These are phyloP conservation scores for Zaprionus capensis DNA, from an alignment of 1,140 invertebrate genomes.

Conservation along the genomic window DNA sequence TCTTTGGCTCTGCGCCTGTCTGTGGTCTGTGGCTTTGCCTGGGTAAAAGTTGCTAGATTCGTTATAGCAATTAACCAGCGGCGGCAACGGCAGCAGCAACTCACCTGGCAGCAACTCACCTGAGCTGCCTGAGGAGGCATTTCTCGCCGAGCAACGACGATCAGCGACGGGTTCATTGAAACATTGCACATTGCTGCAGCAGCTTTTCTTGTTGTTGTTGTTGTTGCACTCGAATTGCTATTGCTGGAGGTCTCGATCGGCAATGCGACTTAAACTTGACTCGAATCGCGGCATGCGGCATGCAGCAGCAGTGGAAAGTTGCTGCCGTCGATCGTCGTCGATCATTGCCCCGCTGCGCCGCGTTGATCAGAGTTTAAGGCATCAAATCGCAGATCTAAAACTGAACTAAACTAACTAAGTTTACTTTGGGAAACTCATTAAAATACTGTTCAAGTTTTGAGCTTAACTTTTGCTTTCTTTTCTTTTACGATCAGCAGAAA, in stretches of 20 bases:
- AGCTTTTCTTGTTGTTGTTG: constrained; percentile 1
- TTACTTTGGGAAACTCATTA: background rate
- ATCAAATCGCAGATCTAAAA: background rate
- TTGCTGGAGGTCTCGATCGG: constrained; percentile 67
- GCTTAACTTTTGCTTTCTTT: constrained; percentile 3
- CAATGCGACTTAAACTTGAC: constrained; percentile 69
- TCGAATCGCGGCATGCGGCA: constrained; percentile 62
- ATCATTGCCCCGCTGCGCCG: background rate
- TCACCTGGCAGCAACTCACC: constrained; percentile 53
- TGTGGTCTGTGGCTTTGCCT: constrained; percentile 15
- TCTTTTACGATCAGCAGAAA: background rate
- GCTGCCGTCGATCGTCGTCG: background rate
- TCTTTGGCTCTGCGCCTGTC: constrained; percentile 25
- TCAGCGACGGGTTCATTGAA: constrained; percentile 70
- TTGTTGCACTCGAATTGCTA: constrained; percentile 37
- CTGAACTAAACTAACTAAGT: background rate
- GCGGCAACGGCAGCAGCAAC: constrained; percentile 19
- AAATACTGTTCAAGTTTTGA: background rate
- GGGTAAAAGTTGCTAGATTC: constrained; percentile 80
- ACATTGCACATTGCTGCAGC: constrained; percentile 41
- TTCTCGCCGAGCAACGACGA: constrained; percentile 17
- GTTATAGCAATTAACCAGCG: constrained; percentile 75
- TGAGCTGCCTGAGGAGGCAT: constrained; percentile 4
- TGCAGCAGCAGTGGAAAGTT: constrained; percentile 57
- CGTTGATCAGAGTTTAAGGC: constrained; percentile 1